Evolutionary conservation across 2,113 vertebrate species (phyloP).

Genomic region (Gambusia holbrooki): DNA sequence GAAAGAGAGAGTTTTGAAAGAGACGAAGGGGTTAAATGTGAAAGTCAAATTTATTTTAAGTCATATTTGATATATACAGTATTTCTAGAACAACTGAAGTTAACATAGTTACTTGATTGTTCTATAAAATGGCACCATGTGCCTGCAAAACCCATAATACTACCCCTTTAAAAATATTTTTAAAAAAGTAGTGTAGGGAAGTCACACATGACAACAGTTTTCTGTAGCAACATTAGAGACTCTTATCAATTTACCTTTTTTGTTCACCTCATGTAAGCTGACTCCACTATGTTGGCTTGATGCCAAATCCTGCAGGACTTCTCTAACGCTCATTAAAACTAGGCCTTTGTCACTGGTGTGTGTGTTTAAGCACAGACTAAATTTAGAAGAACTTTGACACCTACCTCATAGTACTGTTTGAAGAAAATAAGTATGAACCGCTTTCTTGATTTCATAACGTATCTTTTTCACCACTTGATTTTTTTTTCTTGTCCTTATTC

Average conservation of each 20-base stretch:
- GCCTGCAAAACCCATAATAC: no score
- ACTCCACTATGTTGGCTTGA: neutral
- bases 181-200: no score
- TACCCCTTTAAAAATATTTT: no score
- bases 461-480: neutral
- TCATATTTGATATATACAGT: no score
- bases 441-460: neutral
- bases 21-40: no score
- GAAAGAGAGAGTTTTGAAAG: no score
- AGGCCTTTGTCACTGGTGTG: neutral
- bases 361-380: neutral
- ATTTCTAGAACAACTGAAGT: no score
- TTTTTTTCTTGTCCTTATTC: conserved; percentile 2
- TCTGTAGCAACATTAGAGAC: neutral
- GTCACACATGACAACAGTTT: neutral
- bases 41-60: no score
- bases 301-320: neutral
- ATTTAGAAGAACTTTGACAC: neutral
- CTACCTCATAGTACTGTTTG: neutral
- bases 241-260: neutral
- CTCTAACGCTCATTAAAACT: neutral
- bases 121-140: no score
- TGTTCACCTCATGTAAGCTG: neutral
- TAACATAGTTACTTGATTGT: no score
- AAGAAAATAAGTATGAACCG: neutral